These are phyloP conservation scores for Tinamus guttatus DNA, from an alignment of 2,113 vertebrate species.

Conservation along the genomic window DNA sequence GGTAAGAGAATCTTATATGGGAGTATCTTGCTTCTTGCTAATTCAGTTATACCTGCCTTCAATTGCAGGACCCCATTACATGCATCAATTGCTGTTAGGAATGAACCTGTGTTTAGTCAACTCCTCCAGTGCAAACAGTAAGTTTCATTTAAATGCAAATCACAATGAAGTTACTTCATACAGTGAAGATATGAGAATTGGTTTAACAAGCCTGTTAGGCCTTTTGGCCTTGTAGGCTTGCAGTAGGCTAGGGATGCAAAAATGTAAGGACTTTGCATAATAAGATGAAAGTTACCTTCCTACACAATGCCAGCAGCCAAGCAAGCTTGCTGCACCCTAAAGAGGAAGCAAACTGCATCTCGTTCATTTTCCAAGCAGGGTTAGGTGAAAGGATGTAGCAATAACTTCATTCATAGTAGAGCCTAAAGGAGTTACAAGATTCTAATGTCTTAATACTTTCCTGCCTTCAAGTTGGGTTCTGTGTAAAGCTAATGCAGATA, in stretches of 20 bases:
- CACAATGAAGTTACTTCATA: not conserved
- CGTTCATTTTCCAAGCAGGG: not conserved
- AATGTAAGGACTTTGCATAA: not conserved
- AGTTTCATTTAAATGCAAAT: conserved; percentile 57
- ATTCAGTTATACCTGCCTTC: not conserved
- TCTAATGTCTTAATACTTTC: not conserved
- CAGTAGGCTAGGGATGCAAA: not conserved
- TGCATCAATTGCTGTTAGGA: conserved; percentile 89
- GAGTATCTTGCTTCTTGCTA: rapidly evolving
- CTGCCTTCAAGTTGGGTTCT: not conserved
- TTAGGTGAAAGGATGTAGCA: not conserved
- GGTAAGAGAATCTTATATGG: not conserved
- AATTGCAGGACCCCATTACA: conserved; percentile 91
- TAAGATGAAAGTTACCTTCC: not conserved
- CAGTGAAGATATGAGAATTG: not conserved
- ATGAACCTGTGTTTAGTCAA: conserved; percentile 93
- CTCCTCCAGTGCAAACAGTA: conserved; percentile 97
- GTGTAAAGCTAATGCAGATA: not conserved
- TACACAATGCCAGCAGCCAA: not conserved
- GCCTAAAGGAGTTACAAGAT: not conserved
- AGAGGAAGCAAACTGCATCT: not conserved
- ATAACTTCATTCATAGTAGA: not conserved
- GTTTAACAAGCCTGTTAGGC: not conserved
- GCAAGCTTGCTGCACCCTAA: not conserved
- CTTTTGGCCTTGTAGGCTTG: not conserved